Percentiles rank a stretch among this genome's conserved stretches.
Conservation (phyloP, 2,888 invertebrate species). For the Norana najaformis region DNA sequence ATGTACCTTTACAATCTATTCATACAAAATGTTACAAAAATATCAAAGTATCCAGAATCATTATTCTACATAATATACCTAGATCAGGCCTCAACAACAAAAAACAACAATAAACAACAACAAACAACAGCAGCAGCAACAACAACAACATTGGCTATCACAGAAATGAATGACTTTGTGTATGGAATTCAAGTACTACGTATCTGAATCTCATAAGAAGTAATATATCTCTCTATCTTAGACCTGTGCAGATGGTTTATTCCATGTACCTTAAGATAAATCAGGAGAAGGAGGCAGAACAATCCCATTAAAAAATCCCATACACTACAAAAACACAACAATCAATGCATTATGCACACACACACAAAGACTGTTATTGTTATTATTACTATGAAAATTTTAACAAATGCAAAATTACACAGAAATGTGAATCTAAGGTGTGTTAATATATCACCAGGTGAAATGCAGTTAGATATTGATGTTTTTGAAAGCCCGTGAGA, state of each 20-base stretch:
- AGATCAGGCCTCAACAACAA: not conserved
- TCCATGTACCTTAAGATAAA: conserved; percentile 41
- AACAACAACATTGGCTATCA: not conserved
- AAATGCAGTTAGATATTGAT: too few species aligned
- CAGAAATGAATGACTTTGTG: not conserved
- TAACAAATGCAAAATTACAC: too few species aligned
- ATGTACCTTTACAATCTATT: not conserved
- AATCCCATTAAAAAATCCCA: conserved; percentile 43
- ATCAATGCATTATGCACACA: not conserved
- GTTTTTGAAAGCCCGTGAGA: too few species aligned
- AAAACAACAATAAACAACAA: not conserved
- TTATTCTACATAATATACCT: not conserved
- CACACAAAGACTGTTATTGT: too few species aligned
- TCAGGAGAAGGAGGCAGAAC: conserved; percentile 38
- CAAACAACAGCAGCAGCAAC: not conserved
- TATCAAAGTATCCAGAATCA: not conserved
- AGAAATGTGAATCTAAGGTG: too few species aligned
- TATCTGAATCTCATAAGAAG: not conserved
- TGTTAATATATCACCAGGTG: too few species aligned
- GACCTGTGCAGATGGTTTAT: not conserved
- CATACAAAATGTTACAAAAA: not conserved
- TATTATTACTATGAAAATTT: too few species aligned
- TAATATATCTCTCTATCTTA: not conserved
- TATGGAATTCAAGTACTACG: not conserved
- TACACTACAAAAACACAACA: conserved; percentile 37